Base-by-base conservation (phyloP, 2,797 vertebrate genomes). In the Gobionotothen gibberifrons region DNA sequence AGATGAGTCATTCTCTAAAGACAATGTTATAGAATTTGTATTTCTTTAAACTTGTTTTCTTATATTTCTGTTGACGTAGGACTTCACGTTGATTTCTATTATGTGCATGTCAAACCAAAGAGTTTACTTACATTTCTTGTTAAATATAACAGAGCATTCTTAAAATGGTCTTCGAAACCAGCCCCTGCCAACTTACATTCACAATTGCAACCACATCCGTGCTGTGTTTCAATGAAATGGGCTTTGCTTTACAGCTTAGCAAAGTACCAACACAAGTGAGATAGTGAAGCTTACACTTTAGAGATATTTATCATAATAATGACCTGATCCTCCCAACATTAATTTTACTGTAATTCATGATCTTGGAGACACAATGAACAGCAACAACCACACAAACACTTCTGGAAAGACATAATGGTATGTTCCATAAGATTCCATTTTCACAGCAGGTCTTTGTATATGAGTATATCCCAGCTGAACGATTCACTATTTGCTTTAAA, bases 51-150 rank as follows among this genome's bases (percentile, higher is more conserved):
- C 29, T 64, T 15, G 2, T 9, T 67, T 56, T 49, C 26, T 39
- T 51, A 62, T 48, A 0, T 76, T 83, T 66, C 57, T 55, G 47
- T 76, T 74, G 71, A 74, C 78, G 76, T 87, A 64, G 64, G 70
- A 67, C 85, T 81, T 85, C 75, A 72, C 53, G 46, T 61, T 77
- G 62, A 74, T 69, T 82, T 87, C 76, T 74, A 79, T 89, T 81
- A 83, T 73, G 86, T 93, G 89, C 91, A 92, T 92, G 89, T 94
- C 85, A 89, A 93, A 93, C 94, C 95, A 95, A 95, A 95, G 95
- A 95, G 84, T 90, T 39, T 82, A 67, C 81, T 82, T 88, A 53
- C 79, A 61, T 74, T 72, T 76, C 69, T 93, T 76, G 66, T 87
- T 85, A 75, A 70, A 85, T 88, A 69, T 64, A 39, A 65, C 17